Conservation (phyloP, 2,113 vertebrate species). For the Calcarius ornatus region DNA sequence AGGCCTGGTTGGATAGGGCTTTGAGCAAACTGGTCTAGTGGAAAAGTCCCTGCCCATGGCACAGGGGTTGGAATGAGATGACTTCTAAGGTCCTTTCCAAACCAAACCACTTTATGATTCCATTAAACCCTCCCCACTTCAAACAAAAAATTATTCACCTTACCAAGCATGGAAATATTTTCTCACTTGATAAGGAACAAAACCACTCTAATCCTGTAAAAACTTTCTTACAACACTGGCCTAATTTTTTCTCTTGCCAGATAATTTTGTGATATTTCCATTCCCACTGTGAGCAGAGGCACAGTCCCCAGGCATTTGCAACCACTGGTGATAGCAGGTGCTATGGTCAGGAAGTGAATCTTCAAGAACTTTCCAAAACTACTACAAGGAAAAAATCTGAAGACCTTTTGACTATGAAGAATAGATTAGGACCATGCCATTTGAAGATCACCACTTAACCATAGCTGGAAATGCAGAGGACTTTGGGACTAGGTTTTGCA, state of each 20-base stretch:
- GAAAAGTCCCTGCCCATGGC: background rate
- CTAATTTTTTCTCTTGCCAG: background rate
- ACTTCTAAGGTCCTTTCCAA: background rate
- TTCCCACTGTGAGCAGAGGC: background rate
- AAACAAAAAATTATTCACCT: background rate
- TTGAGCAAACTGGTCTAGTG: background rate
- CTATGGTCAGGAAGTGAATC: background rate
- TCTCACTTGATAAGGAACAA: background rate
- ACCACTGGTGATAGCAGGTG: background rate
- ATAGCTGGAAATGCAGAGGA: background rate
- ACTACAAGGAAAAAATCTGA: background rate
- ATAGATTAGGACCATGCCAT: background rate
- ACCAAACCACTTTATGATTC: background rate
- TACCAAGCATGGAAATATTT: background rate
- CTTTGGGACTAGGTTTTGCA: background rate
- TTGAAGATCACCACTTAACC: background rate
- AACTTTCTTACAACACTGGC: background rate
- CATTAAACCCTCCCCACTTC: background rate
- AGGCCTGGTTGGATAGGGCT: background rate
- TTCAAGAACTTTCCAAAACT: background rate
- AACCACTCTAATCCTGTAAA: background rate
- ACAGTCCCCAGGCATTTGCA: background rate
- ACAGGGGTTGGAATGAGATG: fast-evolving
- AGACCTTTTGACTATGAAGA: background rate
- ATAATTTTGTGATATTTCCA: background rate